Percentiles rank a stretch among this genome's conserved stretches.
Conservation (phyloP, 1,140 invertebrate species). For the Phenacoccus solenopsis region DNA sequence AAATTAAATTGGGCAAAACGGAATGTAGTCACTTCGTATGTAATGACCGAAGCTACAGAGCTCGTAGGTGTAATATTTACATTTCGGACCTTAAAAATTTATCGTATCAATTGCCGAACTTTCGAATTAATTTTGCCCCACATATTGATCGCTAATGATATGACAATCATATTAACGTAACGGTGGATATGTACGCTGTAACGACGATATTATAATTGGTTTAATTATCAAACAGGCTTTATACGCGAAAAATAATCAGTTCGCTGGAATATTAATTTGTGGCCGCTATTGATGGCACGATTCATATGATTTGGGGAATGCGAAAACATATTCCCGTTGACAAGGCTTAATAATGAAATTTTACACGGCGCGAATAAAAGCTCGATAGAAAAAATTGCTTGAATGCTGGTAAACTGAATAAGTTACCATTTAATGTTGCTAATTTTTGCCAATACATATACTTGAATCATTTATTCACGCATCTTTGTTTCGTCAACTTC, state of each 20-base stretch:
- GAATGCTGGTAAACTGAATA: background rate
- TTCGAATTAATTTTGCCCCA: no score
- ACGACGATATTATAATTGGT: no score
- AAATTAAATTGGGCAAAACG: background rate
- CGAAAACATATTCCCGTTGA: background rate
- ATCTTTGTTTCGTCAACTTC: background rate
- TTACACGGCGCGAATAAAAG: background rate
- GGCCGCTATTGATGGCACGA: background rate
- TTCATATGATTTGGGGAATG: background rate
- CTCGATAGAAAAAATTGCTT: background rate
- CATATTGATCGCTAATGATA: no score
- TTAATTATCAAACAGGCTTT: background rate
- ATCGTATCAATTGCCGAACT: no score
- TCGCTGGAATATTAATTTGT: background rate
- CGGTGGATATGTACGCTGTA: no score
- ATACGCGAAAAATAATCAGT: background rate
- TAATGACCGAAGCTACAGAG: background rate
- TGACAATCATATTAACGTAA: no score
- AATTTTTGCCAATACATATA: background rate
- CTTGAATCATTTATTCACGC: no score
- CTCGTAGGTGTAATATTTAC: background rate
- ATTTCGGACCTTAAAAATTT: no score
- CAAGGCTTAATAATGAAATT: background rate
- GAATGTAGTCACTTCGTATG: background rate
- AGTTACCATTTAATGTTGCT: background rate